Conservation (phyloP, 2,888 invertebrate species). For the Hydropsyche betteni region DNA sequence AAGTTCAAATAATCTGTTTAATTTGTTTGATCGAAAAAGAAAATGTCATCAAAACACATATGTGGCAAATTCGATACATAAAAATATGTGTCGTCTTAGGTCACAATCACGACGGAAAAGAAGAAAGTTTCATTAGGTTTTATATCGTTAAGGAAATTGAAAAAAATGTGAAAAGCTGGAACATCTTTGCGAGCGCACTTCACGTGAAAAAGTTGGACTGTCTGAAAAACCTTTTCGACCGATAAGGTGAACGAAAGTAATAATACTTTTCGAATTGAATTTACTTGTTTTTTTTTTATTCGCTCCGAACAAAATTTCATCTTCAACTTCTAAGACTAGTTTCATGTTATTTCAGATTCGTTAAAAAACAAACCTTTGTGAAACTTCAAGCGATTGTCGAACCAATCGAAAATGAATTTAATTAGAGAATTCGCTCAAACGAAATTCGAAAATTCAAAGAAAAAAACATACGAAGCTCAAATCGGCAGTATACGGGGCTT, state of each 20-base stretch:
- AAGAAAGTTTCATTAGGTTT: conserved; percentile 14
- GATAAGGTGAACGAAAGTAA: conserved; percentile 12
- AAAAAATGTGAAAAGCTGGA: neutral
- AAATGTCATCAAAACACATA: neutral
- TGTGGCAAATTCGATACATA: neutral
- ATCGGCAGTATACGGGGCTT: neutral
- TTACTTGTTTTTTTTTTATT: conserved; percentile 2
- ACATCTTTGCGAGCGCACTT: neutral
- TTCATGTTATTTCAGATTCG: no score
- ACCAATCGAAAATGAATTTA: no score
- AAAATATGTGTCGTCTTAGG: neutral
- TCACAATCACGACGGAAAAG: neutral
- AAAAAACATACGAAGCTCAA: no score
- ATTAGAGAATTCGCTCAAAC: no score
- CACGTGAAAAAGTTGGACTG: neutral
- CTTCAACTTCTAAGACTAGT: no score
- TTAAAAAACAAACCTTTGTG: no score
- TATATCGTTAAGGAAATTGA: conserved; percentile 28
- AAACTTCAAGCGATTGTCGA: no score
- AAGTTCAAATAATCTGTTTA: no score
- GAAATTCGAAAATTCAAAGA: no score
- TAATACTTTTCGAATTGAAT: conserved; percentile 27
- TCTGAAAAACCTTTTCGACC: conserved; percentile 17
- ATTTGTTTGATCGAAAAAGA: neutral
- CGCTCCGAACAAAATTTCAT: neutral